Conservation (phyloP, 2,888 invertebrate genomes). For the Acrobasis suavella region DNA sequence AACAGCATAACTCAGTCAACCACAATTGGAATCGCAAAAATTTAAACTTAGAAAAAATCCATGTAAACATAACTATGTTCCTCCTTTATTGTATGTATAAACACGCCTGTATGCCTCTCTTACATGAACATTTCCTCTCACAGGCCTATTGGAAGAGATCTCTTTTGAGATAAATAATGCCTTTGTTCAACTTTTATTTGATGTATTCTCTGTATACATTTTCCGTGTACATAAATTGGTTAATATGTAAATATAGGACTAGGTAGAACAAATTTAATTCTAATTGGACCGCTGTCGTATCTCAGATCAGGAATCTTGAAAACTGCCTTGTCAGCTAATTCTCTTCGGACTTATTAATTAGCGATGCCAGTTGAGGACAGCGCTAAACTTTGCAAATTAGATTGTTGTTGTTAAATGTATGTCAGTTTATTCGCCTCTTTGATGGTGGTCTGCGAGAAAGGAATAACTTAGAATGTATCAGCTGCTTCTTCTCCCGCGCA, state of each 20-base stretch:
- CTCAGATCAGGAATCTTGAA: conserved; percentile 8
- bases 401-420: background rate
- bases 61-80: background rate
- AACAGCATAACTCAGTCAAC: too few species aligned
- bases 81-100: too few species aligned
- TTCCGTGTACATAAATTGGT: too few species aligned
- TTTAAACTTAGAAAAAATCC: background rate
- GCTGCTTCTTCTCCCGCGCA: too few species aligned
- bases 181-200: too few species aligned
- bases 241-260: background rate
- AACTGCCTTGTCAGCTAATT: conserved; percentile 9
- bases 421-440: background rate
- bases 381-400: conserved; percentile 2
- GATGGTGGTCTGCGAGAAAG: background rate
- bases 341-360: conserved; percentile 15
- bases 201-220: too few species aligned
- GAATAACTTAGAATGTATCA: too few species aligned
- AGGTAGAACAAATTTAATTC: conserved; percentile 3
- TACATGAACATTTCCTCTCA: too few species aligned
- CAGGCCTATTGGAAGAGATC: too few species aligned
- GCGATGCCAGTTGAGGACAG: background rate
- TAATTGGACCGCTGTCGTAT: conserved; percentile 19
- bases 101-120: too few species aligned
- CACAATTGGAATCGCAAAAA: too few species aligned
- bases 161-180: too few species aligned